Conservation (phyloP, 2,888 invertebrate species). For the Scrobipalpa atriplicella region DNA sequence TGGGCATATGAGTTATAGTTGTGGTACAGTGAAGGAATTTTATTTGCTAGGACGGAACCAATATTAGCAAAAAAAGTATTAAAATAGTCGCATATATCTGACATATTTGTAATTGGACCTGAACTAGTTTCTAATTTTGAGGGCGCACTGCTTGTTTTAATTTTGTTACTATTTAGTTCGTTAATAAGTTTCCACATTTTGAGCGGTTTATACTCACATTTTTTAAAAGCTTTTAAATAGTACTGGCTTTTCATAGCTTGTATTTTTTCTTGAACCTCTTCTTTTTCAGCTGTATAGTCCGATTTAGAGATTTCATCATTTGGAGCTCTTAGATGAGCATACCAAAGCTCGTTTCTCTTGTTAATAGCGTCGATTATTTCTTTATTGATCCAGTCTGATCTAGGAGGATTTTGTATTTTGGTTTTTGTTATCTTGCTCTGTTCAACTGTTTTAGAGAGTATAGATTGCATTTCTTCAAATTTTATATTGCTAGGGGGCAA, state of each 20-base stretch:
- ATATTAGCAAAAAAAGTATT: conserved; percentile 30
- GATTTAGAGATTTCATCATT: conserved; percentile 14
- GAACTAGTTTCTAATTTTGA: conserved; percentile 23
- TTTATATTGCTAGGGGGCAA: not conserved
- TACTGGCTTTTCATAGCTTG: conserved; percentile 17
- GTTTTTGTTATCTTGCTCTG: conserved; percentile 24
- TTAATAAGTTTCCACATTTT: conserved; percentile 35
- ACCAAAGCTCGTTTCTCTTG: conserved; percentile 32
- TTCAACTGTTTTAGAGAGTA: not conserved
- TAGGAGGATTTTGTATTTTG: conserved; percentile 32
- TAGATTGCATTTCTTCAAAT: not conserved
- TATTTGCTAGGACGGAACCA: conserved; percentile 5
- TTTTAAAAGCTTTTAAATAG: conserved; percentile 17
- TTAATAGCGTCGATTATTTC: conserved; percentile 29
- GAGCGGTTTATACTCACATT: conserved; percentile 20
- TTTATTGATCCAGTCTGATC: conserved; percentile 35
- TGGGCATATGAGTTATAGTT: not conserved
- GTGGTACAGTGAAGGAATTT: not conserved
- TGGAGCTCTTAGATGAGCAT: conserved; percentile 24
- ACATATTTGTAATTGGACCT: conserved; percentile 18
- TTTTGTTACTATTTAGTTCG: conserved; percentile 27
- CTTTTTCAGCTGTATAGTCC: conserved; percentile 10
- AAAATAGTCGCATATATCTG: conserved; percentile 27
- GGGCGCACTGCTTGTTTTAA: conserved; percentile 23
- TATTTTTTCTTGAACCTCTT: not conserved